Base-by-base conservation (phyloP, 1,140 invertebrate species). In the Sminthurides bifidus region DNA sequence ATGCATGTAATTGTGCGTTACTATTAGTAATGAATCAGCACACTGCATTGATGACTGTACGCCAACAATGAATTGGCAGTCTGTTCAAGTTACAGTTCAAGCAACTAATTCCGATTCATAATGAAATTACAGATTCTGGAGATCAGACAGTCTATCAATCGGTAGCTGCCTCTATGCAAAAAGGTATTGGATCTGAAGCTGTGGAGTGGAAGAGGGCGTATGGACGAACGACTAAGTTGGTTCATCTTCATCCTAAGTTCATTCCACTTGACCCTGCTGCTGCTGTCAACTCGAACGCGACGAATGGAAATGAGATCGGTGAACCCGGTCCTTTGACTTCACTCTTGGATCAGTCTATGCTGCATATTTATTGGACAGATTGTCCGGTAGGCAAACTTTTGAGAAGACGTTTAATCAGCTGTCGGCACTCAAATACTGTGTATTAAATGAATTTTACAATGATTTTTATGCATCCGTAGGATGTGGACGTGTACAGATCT, bases 311-410 rank as follows among this genome's bases (percentile, higher is more conserved):
- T 10, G 38, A 10, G 26, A 51, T 37, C 52, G 41, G 31, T n/a
- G n/a, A n/a, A n/a, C n/a, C n/a, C n/a, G n/a, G n/a, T n/a, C 33
- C 54, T 38, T 51, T 61, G 24, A 59, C 56, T 15, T 46, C 59
- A 8, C 76, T 82, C 58, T 68, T 87, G 24, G 79, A 82, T 17
- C 81, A 86, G 60, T 87, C 90, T 23, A 83, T 94, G 68, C 84
- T 97, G 67, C 90, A 97, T 71, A 90, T 90, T 50, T 97, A 85
- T 73, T 93, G 91, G 83, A 92, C 85, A 38, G 91, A 94, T 72
- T 94, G 91, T 74, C 78, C 80, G 63, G 87, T 91, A 77, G 78
- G 79, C 73, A 65, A 38, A 14, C 37, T 4, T 35, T 43, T 54
- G 33, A 17, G 17, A 12, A 37, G 12, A 37, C 17, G 12, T 12